These are phyloP conservation scores for Thaumatotibia leucotreta DNA, from an alignment of 1,140 invertebrate species.

Conservation along the genomic window DNA sequence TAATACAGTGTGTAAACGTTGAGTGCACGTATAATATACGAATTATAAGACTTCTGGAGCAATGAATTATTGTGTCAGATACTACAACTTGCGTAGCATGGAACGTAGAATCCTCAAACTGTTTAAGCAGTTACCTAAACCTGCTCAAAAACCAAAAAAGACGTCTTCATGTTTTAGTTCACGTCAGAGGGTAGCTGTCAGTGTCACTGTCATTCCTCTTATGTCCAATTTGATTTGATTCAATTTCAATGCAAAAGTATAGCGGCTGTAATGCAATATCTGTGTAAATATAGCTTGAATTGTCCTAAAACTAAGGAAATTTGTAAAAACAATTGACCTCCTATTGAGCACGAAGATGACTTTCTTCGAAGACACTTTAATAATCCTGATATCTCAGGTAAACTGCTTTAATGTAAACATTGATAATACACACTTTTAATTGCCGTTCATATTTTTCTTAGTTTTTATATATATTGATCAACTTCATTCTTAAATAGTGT, in stretches of 20 bases:
- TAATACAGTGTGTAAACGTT: too few relatives aligned
- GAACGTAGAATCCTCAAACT: too few relatives aligned
- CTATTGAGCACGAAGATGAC: slow-evolving; percentile 43
- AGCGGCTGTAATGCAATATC: not conserved
- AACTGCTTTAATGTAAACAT: not conserved
- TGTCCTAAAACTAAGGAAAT: not conserved
- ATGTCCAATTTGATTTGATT: not conserved
- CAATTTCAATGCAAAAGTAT: not conserved
- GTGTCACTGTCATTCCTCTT: too few relatives aligned
- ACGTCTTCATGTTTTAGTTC: too few relatives aligned
- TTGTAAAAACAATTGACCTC: not conserved
- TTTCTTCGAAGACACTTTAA: slow-evolving; percentile 69
- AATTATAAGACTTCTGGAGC: too few relatives aligned
- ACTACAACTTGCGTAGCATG: too few relatives aligned
- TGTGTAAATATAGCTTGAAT: not conserved
- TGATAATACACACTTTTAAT: not conserved
- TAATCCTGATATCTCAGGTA: slow-evolving; percentile 72
- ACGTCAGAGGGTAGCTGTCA: too few relatives aligned
- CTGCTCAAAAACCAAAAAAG: too few relatives aligned
- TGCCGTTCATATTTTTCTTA: not conserved
- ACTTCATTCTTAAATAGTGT: not conserved
- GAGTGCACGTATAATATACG: too few relatives aligned
- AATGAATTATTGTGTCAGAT: too few relatives aligned
- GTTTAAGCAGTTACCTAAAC: too few relatives aligned
- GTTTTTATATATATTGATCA: not conserved